Base-by-base conservation (phyloP, 2,888 invertebrate genomes). In the Diplazon laetatorius region DNA sequence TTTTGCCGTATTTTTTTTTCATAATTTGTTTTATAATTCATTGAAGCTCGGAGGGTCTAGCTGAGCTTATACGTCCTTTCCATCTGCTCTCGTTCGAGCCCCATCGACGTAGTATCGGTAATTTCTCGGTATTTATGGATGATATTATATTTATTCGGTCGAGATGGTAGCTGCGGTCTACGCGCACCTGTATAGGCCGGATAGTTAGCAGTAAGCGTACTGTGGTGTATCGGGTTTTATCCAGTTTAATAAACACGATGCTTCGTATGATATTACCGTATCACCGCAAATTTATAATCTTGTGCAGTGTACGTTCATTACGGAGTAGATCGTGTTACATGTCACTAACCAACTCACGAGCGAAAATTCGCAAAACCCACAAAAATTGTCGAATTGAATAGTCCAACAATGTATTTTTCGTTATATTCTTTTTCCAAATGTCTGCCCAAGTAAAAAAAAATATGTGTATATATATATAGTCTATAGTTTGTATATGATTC, bases 81-180 rank as follows among this genome's bases (percentile, higher is more conserved):
- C 25, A 30, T 48, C 57, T 76, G 63, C 52, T 16, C 62, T 30
- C 46, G 39, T 46, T 25, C 44, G 66, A 22, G 62, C 30, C 37
- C 30, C 25, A 46, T 30, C 30, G 48, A 60, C 14, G 48, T 30
- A 50, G 59, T 69, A 74, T 74, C 35, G 68, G 63, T 57, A 63
- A 73, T 69, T 78, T 69, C 74, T 52, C 59, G 69, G 14, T 74
- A 65, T 55, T 50, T 52, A 55, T 77, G 44, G 39, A 62, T 46
- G 74, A 72, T 69, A 44, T 59, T 73, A 65, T 65, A 74, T 74
- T 73, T 74, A 74, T 69, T 68, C 55, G n/a, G 57, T 50, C 52
- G 69, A 30, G 71, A 63, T 69, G 42, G 48, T 63, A 18, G 57
- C 57, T 65, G 69, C 44, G 65, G 59, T 65, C 14, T 46, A 73